phyloP scores from a whole-genome alignment of 1,140 invertebrate genomes.

The Paraescarpia echinospica region DNA sequence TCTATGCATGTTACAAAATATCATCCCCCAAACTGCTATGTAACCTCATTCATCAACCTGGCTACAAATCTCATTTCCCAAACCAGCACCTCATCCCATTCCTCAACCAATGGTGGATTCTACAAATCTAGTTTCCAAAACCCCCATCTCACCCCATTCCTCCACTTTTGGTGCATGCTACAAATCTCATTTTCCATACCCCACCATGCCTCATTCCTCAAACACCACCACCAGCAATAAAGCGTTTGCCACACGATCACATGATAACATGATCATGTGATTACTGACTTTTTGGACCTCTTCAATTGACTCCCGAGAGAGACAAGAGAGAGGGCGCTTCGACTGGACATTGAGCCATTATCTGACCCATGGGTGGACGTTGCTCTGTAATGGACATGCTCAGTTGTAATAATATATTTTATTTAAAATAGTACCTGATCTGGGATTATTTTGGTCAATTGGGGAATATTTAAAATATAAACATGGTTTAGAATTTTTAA shows the following conservation, averaged over 20 bases:
- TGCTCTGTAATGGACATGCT: neutral
- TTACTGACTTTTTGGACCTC: conserved; percentile 1
- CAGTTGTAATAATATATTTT: neutral
- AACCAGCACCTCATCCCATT: neutral
- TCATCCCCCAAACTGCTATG: too few relatives aligned
- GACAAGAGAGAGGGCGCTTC: neutral
- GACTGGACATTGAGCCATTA: neutral
- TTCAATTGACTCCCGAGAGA: neutral
- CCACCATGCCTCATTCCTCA: neutral
- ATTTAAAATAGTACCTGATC: neutral
- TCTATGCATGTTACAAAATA: too few relatives aligned
- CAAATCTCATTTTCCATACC: neutral
- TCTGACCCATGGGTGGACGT: neutral
- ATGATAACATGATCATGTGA: neutral
- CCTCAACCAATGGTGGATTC: neutral
- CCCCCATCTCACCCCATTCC: neutral
- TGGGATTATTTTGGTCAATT: neutral
- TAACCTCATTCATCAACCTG: too few relatives aligned
- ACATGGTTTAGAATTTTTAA: neutral
- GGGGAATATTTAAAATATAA: neutral
- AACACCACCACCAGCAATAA: neutral
- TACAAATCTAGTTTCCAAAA: neutral
- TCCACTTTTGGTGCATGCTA: neutral
- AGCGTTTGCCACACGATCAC: neutral
- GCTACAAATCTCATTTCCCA: neutral